Base-by-base conservation (phyloP, 2,797 vertebrate genomes). In the Cephalopachus bancanus region DNA sequence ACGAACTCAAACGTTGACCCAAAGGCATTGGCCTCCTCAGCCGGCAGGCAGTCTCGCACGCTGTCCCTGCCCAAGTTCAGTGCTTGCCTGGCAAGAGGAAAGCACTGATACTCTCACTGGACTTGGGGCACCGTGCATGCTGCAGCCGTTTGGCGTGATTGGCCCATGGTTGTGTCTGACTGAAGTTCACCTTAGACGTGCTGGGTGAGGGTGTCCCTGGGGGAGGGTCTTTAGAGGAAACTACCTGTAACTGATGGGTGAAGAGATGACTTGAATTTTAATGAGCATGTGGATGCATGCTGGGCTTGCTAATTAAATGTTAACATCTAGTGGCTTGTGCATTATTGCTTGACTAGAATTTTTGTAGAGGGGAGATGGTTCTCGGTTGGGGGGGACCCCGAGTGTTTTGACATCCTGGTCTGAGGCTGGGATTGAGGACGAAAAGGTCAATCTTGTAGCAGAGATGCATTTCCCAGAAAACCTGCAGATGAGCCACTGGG, bases 51-150 rank as follows among this genome's bases (percentile, higher is more conserved):
- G 78, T n/a, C 79, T 79, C 1, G 9, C 64, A n/a, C 69, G 1
- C 7, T 7, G 26, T 7, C 65, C 11, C 19, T 19, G 11, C 15
- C 19, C 9, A 7, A 7, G 33, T 57, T 17, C 0, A 0, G 20
- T 5, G 15, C 24, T 15, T 33, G 3, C 30, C 28, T 37, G 26
- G 37, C 28, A 12, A 57, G 24, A n/a, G 65, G 37, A 10, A 22
- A 71, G 37, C 49, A 2, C 5, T 4, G 79, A 12, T 12, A 1
- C 44, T 22, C 5, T 7, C 3, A 5, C 30, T n/a, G 11, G 28
- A 57, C 14, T 17, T 19, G 26, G 57, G 33, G 10, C 55, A 44
- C 44, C 4, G 44, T 44, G 44, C 44, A 5, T 44, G 44, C 22
- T 64, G 62, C 26, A 64, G 62, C 62, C 10, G 2, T 12, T 28